Percentiles rank a stretch among this genome's conserved stretches.
phyloP scores from a whole-genome alignment of 2,797 vertebrate genomes.

The Malurus splendens region DNA sequence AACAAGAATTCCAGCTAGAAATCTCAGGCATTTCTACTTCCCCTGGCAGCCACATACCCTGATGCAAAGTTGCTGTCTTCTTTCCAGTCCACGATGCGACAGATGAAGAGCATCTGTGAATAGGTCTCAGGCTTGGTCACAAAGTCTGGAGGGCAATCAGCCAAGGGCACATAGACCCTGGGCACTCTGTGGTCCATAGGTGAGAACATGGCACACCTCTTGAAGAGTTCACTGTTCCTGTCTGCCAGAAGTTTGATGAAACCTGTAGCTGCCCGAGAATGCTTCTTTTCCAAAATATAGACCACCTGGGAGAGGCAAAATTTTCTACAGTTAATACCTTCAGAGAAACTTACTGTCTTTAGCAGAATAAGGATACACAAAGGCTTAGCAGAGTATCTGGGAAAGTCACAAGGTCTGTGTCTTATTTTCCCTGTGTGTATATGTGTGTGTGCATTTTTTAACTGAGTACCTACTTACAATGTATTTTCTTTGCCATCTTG shows the following conservation, averaged over 20 bases:
- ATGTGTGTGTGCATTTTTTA: background rate
- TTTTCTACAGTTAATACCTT: background rate
- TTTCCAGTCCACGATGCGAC: conserved; percentile 88
- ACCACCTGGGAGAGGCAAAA: conserved; percentile 79
- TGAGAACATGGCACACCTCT: conserved; percentile 88
- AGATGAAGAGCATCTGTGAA: conserved; percentile 86
- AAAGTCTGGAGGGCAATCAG: conserved; percentile 87
- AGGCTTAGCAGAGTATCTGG: background rate
- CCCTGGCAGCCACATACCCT: conserved; percentile 75
- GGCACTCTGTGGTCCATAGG: conserved; percentile 94
- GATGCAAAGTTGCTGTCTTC: conserved; percentile 89
- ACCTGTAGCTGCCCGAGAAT: conserved; percentile 89
- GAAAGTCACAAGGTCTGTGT: background rate
- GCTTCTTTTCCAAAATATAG: conserved; percentile 90
- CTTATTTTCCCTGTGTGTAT: background rate
- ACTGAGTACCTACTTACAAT: background rate
- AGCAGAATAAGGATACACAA: background rate
- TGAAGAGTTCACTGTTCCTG: conserved; percentile 79
- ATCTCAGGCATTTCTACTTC: background rate
- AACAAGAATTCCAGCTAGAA: background rate
- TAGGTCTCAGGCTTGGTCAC: conserved; percentile 79
- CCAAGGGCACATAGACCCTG: conserved; percentile 83
- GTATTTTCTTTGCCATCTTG: conserved; percentile 42
- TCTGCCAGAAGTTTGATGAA: conserved; percentile 89
- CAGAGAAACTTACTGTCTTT: background rate